phyloP scores from a whole-genome alignment of 2,888 invertebrate species.

The Colostygia pectinataria region DNA sequence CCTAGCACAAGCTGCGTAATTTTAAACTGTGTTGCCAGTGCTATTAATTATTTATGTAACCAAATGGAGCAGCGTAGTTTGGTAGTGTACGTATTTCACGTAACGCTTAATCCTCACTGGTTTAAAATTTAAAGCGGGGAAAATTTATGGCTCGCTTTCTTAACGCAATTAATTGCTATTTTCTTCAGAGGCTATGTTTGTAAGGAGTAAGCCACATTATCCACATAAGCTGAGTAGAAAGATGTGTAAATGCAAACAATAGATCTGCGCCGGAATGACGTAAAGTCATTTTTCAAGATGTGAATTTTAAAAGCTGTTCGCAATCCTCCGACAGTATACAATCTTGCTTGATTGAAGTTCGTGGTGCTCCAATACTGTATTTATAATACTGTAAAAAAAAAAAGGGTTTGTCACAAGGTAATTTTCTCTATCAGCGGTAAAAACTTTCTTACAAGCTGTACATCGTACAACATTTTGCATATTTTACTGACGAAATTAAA shows the following conservation, averaged over 20 bases:
- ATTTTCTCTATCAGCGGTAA: too few relatives aligned
- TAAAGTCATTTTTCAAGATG: neutral
- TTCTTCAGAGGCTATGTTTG: conserved; percentile 12
- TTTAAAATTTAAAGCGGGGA: conserved; percentile 33
- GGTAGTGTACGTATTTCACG: conserved; percentile 36
- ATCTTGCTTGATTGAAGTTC: too few relatives aligned
- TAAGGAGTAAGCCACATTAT: conserved; percentile 7
- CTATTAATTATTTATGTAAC: conserved; percentile 38
- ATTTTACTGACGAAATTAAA: too few relatives aligned
- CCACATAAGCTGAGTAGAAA: conserved; percentile 4
- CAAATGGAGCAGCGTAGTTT: conserved; percentile 36
- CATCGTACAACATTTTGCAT: too few relatives aligned
- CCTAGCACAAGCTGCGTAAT: conserved; percentile 29
- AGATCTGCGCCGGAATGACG: neutral
- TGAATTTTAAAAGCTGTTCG: too few relatives aligned
- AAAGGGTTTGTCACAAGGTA: too few relatives aligned
- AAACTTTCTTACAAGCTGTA: too few relatives aligned
- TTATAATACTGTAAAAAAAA: too few relatives aligned
- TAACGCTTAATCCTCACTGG: conserved; percentile 32
- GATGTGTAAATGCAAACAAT: conserved; percentile 3
- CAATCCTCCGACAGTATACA: too few relatives aligned
- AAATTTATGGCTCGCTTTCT: conserved; percentile 25
- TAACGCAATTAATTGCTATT: conserved; percentile 27
- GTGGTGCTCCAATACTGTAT: too few relatives aligned
- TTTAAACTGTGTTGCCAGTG: conserved; percentile 30